Base-by-base conservation (phyloP, 2,797 vertebrate species). In the Poeciliopsis turneri region DNA sequence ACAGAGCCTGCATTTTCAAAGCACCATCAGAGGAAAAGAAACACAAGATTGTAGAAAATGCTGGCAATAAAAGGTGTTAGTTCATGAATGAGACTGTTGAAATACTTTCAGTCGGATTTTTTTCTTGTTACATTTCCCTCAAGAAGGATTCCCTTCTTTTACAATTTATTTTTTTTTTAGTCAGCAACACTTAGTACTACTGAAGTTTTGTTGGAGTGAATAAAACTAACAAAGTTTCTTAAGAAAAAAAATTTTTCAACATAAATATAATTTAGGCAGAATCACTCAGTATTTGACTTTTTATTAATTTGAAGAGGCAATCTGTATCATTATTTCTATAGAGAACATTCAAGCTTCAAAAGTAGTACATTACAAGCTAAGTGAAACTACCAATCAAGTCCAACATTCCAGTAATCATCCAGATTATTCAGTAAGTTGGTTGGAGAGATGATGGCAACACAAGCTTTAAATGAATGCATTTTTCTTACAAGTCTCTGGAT, bases 1-100 rank as follows among this genome's bases (percentile, higher is more conserved):
- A 99, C 95, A 97, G 97, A 94, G 95, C 89, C 18, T 96, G 89
- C 74, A 90, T 99, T 91, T 99, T 99, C 94, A 98, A 97, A 94
- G 89, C 87, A 61, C 94, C 95, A 80, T 90, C 87, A 23, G 95
- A 96, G 16, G 96, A 96, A 51, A 97, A 97, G 90, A 96, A 96
- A 82, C 88, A 93, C 88, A 97, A 95, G 86, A 91, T 96, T 1
- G 88, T 96, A 23, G 96, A 97, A 92, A 97, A 97, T 0, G 95
- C 96, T 36, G 95, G 95, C 33, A 91, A 87, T 0, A 91, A 90
- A 51, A 91, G 55, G 18, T 80, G 70, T 43, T 59, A 71, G 8
- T 76, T 25, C 51, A 57, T 39, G 33, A 66, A 8, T 66, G 25
- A 6, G 18, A 28, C 36, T 49, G 64, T 55, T 25, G 23, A 55